Evolutionary conservation across 1,140 invertebrate genomes (phyloP).

Genomic region (Macrobrachium nipponense): DNA sequence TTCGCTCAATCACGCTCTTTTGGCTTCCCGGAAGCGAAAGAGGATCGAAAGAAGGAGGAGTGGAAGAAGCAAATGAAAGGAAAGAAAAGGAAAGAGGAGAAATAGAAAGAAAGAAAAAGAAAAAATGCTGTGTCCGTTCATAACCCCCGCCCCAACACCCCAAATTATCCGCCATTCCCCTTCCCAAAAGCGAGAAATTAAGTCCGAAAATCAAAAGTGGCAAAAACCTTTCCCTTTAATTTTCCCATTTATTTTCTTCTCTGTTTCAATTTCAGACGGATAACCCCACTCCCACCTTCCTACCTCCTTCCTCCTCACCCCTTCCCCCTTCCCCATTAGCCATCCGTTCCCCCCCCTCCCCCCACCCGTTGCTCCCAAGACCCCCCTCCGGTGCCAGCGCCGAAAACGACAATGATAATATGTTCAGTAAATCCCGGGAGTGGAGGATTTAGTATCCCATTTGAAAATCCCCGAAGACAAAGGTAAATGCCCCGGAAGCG

Average conservation of each 20-base stretch:
- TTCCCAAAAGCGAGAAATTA: too few relatives aligned
- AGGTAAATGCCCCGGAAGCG: conserved; percentile 29
- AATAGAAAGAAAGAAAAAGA: too few relatives aligned
- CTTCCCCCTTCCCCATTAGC: background rate
- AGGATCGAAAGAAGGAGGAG: background rate
- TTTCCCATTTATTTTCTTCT: background rate
- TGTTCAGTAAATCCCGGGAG: conserved; percentile 32
- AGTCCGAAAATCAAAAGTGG: background rate
- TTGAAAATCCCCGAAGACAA: conserved; percentile 52
- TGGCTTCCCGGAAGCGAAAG: too few relatives aligned
- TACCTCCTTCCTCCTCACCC: too few relatives aligned
- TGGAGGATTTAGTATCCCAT: conserved; percentile 54
- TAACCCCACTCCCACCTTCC: background rate
- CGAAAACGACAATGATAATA: conserved; percentile 31
- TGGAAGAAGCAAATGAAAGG: background rate
- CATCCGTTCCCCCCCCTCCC: too few relatives aligned
- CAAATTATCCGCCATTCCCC: too few relatives aligned
- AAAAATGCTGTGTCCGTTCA: too few relatives aligned
- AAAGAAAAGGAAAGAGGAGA: too few relatives aligned
- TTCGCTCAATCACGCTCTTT: too few relatives aligned
- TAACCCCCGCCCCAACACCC: too few relatives aligned
- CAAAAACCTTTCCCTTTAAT: background rate
- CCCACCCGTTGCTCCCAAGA: too few relatives aligned
- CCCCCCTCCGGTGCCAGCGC: background rate
- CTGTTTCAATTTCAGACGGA: background rate